These are phyloP conservation scores for Artibeus lituratus DNA, from an alignment of 2,797 vertebrate genomes.

Conservation along the genomic window DNA sequence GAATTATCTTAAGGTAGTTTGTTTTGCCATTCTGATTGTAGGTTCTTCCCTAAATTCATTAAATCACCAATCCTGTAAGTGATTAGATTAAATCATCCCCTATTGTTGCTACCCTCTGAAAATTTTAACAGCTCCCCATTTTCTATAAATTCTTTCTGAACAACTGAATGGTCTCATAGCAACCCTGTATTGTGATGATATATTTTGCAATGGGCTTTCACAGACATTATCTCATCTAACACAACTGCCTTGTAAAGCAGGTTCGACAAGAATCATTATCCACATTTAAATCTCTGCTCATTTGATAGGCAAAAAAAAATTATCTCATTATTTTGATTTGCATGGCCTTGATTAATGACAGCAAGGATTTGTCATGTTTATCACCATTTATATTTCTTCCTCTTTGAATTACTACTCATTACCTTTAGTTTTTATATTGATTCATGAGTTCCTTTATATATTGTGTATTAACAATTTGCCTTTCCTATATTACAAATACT, in stretches of 20 bases:
- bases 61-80: not conserved
- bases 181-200: not conserved
- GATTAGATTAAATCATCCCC: not conserved
- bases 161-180: not conserved
- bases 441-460: slow-evolving; percentile 16
- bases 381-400: slow-evolving; percentile 34
- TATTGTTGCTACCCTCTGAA: not conserved
- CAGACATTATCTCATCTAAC: slow-evolving; percentile 36
- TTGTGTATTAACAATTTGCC: not conserved
- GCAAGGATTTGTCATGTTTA: slow-evolving; percentile 4
- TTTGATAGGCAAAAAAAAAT: slow-evolving; percentile 40
- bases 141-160: slow-evolving; percentile 7
- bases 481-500: slow-evolving; percentile 30
- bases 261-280: slow-evolving; percentile 13
- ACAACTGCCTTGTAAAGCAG: slow-evolving; percentile 9
- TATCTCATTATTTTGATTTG: slow-evolving; percentile 43
- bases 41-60: not conserved
- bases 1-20: not conserved
- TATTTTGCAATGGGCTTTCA: slow-evolving; percentile 20
- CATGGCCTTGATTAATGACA: not conserved
- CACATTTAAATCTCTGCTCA: slow-evolving; percentile 51
- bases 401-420: slow-evolving; percentile 23
- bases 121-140: not conserved
- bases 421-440: slow-evolving; percentile 19
- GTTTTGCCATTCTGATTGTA: slow-evolving; percentile 5